Percentiles rank a stretch among this genome's conserved stretches.
phyloP scores from a whole-genome alignment of 2,113 vertebrate genomes.

The Prochilodus magdalenae region DNA sequence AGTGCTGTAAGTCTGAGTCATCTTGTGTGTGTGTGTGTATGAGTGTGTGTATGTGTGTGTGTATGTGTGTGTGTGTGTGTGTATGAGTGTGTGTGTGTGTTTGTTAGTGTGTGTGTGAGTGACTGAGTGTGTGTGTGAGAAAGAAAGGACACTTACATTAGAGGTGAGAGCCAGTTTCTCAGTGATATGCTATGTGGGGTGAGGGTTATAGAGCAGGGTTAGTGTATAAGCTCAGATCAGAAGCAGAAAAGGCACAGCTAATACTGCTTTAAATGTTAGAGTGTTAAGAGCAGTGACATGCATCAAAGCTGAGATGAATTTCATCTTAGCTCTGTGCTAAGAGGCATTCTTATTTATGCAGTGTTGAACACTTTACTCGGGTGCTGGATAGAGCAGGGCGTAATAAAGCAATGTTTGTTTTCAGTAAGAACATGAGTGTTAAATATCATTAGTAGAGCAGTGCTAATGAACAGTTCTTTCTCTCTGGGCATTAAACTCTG shows the following conservation, averaged over 20 bases:
- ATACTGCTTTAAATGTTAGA: not conserved
- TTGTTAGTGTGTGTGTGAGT: too few relatives aligned
- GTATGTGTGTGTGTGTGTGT: not conserved
- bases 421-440: too few relatives aligned
- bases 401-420: too few relatives aligned
- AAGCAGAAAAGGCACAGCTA: not conserved
- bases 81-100: not conserved
- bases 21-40: too few relatives aligned
- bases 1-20: too few relatives aligned
- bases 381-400: too few relatives aligned
- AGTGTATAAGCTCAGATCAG: conserved; percentile 17
- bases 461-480: too few relatives aligned
- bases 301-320: not conserved
- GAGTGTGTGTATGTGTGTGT: not conserved
- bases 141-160: conserved; percentile 75
- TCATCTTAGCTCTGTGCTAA: not conserved
- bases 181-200: conserved; percentile 75
- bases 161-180: conserved; percentile 78
- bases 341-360: not conserved
- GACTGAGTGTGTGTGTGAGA: too few relatives aligned
- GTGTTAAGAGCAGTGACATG: not conserved
- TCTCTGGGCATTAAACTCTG: not conserved
- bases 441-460: too few relatives aligned
- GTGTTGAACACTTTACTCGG: not conserved
- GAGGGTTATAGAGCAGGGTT: conserved; percentile 53